These are phyloP conservation scores for Drosophila niveifrons DNA, from an alignment of 2,888 invertebrate species.

Conservation along the genomic window DNA sequence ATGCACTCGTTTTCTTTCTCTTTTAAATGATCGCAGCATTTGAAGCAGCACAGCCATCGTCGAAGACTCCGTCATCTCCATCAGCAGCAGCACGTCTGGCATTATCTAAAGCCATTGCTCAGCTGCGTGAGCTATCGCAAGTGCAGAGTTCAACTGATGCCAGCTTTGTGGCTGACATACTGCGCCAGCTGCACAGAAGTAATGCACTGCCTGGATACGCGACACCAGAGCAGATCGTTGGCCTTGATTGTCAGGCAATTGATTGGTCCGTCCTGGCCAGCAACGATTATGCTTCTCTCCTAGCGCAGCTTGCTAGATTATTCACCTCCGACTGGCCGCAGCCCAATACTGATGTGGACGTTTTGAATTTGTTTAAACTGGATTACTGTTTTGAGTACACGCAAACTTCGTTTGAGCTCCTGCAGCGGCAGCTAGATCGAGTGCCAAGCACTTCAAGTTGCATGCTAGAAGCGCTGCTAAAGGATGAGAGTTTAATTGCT, in stretches of 20 bases:
- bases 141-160: slow-evolving; percentile 84
- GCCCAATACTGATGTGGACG: slow-evolving; percentile 43
- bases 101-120: slow-evolving; percentile 63
- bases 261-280: slow-evolving; percentile 85
- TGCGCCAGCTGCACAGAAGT: slow-evolving; percentile 77
- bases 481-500: slow-evolving; percentile 74
- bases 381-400: slow-evolving; percentile 81
- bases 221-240: slow-evolving; percentile 89
- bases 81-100: slow-evolving; percentile 54
- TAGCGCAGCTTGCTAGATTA: slow-evolving; percentile 86
- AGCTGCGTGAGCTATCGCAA: slow-evolving; percentile 71
- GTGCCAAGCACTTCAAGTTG: slow-evolving; percentile 51
- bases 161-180: slow-evolving; percentile 72
- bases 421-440: slow-evolving; percentile 57
- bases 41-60: slow-evolving; percentile 48
- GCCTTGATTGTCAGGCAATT: slow-evolving; percentile 85
- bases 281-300: slow-evolving; percentile 86
- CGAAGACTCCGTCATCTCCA: slow-evolving; percentile 35
- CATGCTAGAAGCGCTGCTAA: slow-evolving; percentile 67
- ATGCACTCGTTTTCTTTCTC: slow-evolving; percentile 83
- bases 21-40: slow-evolving; percentile 45
- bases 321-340: slow-evolving; percentile 88
- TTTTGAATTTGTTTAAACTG: slow-evolving; percentile 78
- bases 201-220: slow-evolving; percentile 85
- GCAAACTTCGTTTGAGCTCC: slow-evolving; percentile 68